Base-by-base conservation (phyloP, 1,140 invertebrate genomes). In the Physella acuta region DNA sequence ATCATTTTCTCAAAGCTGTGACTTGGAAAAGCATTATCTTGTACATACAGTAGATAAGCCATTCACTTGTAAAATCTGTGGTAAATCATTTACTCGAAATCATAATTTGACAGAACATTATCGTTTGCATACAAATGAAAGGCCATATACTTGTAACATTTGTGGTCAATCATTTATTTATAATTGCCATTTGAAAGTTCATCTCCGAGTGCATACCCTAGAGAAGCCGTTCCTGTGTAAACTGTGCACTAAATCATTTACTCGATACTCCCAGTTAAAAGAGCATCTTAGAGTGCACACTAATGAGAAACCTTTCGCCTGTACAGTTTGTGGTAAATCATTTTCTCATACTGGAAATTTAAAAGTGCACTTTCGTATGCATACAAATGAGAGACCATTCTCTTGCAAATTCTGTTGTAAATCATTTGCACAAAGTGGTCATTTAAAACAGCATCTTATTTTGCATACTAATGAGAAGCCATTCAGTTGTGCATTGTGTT, bases 261-360 rank as follows among this genome's bases (percentile, higher is more conserved):
- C 34, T 17, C 33, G 62, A 49, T 52, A 11, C 20, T 39, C 44
- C 20, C 44, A 39, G 1, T 65, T 52, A 14, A 65, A 11, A n/a
- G n/a, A 93, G 0, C 94, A 96, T 81, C 87, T 95, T 17, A 85
- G 95, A 20, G 95, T 93, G 0, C 95, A 97, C 63, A 97, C 94
- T 0, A 94, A 96, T 77, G 94, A 95, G 74, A 97, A 97, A 81
- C 95, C 95, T 0, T 96, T 96, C 24, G 53, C 44, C 2, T 52
- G 62, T 65, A 49, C 51, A 53, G 30, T 52, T 65, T 65, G 62
- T 65, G 62, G 49, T 17, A 20, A 24, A 1, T 20, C 24, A 52
- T 65, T 65, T 53, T 24, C 62, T 17, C 39, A 65, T n/a, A 33
- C 53, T 53, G 53, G 39, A n/a, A 52, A 39, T 5, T 58, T 67